Evolutionary conservation across 2,797 vertebrate genomes (phyloP).

Genomic region (Hemitrygon akajei): DNA sequence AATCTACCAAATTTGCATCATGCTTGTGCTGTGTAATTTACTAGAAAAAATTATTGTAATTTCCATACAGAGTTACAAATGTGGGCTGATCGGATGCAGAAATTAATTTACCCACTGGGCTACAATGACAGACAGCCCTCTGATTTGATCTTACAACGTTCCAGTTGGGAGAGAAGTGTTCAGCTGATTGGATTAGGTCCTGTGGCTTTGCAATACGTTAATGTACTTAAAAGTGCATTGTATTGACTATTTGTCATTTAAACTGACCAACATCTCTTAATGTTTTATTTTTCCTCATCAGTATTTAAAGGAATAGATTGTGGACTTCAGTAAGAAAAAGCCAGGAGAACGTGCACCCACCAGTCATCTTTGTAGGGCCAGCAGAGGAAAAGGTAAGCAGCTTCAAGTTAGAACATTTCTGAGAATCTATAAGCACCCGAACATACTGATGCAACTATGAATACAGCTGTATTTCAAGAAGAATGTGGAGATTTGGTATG

Average conservation of each 20-base stretch:
- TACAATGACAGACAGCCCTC: background rate
- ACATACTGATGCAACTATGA: too few relatives aligned
- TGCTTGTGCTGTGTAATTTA: background rate
- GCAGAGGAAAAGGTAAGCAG: too few relatives aligned
- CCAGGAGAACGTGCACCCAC: too few relatives aligned
- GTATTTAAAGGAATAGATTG: too few relatives aligned
- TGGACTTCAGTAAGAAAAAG: too few relatives aligned
- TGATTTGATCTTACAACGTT: background rate
- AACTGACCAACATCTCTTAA: background rate
- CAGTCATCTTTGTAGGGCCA: too few relatives aligned
- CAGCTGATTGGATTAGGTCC: background rate
- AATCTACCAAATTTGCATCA: background rate
- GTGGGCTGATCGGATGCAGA: background rate
- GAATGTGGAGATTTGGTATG: too few relatives aligned
- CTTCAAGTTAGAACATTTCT: too few relatives aligned
- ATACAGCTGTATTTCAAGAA: too few relatives aligned
- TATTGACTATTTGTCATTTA: background rate
- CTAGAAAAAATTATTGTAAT: background rate
- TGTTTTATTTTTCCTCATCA: background rate
- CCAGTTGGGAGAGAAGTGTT: background rate
- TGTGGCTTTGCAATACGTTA: background rate
- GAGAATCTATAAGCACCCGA: too few relatives aligned
- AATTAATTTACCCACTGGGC: background rate
- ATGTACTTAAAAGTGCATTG: background rate
- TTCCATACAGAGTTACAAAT: background rate